Conservation (phyloP, 1,140 invertebrate genomes). For the Achroia grisella region DNA sequence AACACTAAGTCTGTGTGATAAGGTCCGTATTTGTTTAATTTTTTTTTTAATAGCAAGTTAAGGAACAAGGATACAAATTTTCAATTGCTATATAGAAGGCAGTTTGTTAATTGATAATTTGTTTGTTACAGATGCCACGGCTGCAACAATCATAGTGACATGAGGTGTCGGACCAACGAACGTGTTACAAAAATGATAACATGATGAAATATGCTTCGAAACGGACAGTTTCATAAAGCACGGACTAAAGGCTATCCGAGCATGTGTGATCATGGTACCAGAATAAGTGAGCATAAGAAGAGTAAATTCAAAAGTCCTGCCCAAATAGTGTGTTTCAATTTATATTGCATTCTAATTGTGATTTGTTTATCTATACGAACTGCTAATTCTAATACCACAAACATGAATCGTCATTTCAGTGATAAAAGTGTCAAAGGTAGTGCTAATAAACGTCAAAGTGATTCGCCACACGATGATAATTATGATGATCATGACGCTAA, state of each 20-base stretch:
- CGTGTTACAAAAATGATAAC: constrained; percentile 48
- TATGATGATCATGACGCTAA: constrained; percentile 36
- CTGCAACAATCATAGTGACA: constrained; percentile 10
- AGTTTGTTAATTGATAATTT: constrained; percentile 3
- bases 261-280: constrained; percentile 34
- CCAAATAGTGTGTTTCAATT: constrained; percentile 34
- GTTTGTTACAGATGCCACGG: constrained; percentile 50
- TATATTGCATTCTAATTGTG: constrained; percentile 38
- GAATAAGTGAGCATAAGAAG: constrained; percentile 11
- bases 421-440: constrained; percentile 23
- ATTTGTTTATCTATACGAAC: constrained; percentile 40
- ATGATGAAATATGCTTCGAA: constrained; percentile 57
- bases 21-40: too few relatives aligned
- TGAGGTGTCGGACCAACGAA: constrained; percentile 18
- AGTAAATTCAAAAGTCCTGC: constrained; percentile 13
- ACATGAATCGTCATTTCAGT: constrained; percentile 44
- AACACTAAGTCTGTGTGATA: too few relatives aligned
- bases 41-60: too few relatives aligned
- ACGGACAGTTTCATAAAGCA: constrained; percentile 32
- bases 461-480: constrained; percentile 37
- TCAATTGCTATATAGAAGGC: too few relatives aligned
- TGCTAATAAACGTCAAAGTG: constrained; percentile 25
- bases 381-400: constrained; percentile 62
- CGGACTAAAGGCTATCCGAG: constrained; percentile 33
- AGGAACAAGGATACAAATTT: too few relatives aligned